Conservation (phyloP, 2,797 vertebrate genomes). For the Aphelocoma californica region DNA sequence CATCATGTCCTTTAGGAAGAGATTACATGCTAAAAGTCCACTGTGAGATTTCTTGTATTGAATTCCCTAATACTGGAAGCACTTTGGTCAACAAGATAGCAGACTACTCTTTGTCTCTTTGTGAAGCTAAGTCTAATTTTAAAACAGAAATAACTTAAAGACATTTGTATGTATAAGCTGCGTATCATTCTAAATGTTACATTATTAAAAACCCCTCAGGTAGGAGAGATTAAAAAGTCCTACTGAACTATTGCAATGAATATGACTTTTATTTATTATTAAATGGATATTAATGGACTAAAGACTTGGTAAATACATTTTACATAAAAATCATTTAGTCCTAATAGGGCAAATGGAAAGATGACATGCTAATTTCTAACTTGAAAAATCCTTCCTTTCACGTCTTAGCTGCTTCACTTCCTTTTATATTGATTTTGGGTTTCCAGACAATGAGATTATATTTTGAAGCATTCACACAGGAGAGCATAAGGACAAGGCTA, state of each 20-base stretch:
- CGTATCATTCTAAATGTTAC: not conserved
- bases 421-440: constrained; percentile 55
- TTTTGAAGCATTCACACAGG: constrained; percentile 28
- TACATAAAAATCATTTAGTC: constrained; percentile 12
- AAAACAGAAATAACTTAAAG: not conserved
- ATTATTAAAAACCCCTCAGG: not conserved
- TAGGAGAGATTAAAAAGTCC: not conserved
- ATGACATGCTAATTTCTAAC: constrained; percentile 28
- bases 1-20: not conserved
- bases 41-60: not conserved
- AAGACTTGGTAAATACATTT: constrained; percentile 28
- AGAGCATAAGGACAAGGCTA: constrained; percentile 17
- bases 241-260: not conserved
- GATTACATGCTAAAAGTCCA: not conserved
- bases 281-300: constrained; percentile 5
- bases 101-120: not conserved
- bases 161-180: not conserved
- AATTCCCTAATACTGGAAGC: not conserved
- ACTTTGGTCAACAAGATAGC: not conserved
- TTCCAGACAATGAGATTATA: constrained; percentile 42
- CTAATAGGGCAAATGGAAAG: constrained; percentile 8
- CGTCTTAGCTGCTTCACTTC: not conserved
- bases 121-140: not conserved
- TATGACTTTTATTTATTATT: constrained; percentile 22
- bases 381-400: constrained; percentile 42